phyloP scores from a whole-genome alignment of 2,888 invertebrate genomes.

The Drosophila siamana region DNA sequence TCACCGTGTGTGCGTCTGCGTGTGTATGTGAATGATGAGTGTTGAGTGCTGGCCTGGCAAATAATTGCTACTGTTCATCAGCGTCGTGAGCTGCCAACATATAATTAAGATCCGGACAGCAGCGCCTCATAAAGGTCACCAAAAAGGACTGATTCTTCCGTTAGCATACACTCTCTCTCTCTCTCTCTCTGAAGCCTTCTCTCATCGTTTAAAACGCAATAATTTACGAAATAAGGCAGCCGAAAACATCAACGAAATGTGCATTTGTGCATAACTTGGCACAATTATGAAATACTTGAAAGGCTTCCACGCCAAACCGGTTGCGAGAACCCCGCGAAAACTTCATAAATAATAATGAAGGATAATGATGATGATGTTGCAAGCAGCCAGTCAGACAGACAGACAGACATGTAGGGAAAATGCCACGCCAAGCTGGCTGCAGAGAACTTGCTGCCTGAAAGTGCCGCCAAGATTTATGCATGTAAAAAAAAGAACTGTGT shows the following conservation, averaged over 20 bases:
- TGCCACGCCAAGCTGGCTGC: conserved; percentile 57
- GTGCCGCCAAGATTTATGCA: conserved; percentile 66
- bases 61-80: conserved; percentile 80
- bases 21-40: conserved; percentile 52
- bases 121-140: conserved; percentile 59
- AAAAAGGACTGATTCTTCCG: conserved; percentile 5
- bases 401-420: conserved; percentile 19
- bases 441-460: conserved; percentile 44
- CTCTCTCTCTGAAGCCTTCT: conserved; percentile 8
- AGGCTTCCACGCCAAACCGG: conserved; percentile 57
- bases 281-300: conserved; percentile 81
- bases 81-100: conserved; percentile 65
- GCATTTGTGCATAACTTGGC: conserved; percentile 72
- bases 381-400: conserved; percentile 32
- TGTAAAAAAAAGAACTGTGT: conserved; percentile 47
- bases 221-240: conserved; percentile 75
- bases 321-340: conserved; percentile 44
- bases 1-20: conserved; percentile 6
- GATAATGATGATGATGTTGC: conserved; percentile 78
- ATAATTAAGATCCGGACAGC: conserved; percentile 70
- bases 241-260: conserved; percentile 42
- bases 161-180: not conserved
- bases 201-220: conserved; percentile 74
- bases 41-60: conserved; percentile 72
- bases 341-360: conserved; percentile 77